Evolutionary conservation across 2,113 vertebrate species (phyloP), one percentile per base, ranked within the genome.

Genomic region (Pycnonotus jocosus): DNA sequence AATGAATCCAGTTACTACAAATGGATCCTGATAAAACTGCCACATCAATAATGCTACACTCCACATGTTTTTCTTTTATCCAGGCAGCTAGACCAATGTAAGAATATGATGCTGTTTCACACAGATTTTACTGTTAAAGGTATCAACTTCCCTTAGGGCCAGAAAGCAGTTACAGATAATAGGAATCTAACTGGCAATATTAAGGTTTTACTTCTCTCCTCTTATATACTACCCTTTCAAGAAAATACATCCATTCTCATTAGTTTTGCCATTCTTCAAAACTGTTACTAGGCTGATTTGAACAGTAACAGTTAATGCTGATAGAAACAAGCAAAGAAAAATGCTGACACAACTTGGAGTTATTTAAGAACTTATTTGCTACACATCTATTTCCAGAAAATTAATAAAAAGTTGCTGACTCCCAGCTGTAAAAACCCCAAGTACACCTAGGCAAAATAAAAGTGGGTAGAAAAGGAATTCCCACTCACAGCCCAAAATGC

Each of bases 91-190:
- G 38, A 77, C 28, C 72, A 84, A 21, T 56, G 37, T 35, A 81
- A 88, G 88, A 83, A 64, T 20, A 48, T 5, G 60, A 90, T 51
- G 38, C 3, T 12, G 71, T 81, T 94, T 74, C 92, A 92, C 50
- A 88, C 27, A 81, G 48, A 71, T 94, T 93, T 93, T 86, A 81
- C 79, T 86, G 68, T 81, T 92, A 48, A 60, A 60, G 68, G 90
- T 88, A 95, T 45, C 76, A 88, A 71, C 82, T 72, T 93, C 68
- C 92, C 94, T 83, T 72, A 93, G 87, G 88, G 86, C 76, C 82
- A 76, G 45, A 94, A 95, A 90, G 79, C 80, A 81, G 76, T 83
- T 94, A 90, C 37, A 93, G 90, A 86, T 95, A 96, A 95, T 77
- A 80, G 60, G 45, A 96, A 77, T 68, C 86, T 96, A 90, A 93